Percentiles rank a stretch among this genome's conserved stretches.
These are phyloP conservation scores for Trachelus iudaicus DNA, from an alignment of 2,888 invertebrate genomes.

Conservation along the genomic window DNA sequence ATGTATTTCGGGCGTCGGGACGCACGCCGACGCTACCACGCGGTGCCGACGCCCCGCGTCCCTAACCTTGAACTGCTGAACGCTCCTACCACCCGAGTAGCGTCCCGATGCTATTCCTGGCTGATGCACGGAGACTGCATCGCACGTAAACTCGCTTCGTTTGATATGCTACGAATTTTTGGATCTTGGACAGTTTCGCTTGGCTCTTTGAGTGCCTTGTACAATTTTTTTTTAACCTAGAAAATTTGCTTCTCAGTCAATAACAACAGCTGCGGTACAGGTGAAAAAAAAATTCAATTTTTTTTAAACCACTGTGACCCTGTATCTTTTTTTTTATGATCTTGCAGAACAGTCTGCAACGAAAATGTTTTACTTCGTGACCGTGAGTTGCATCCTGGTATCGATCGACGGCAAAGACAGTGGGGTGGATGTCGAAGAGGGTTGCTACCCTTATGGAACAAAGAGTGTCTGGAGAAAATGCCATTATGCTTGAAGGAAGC, in stretches of 20 bases:
- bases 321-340: neutral
- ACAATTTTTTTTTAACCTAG: neutral
- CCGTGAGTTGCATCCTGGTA: constrained; percentile 36
- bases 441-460: constrained; percentile 44
- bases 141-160: neutral
- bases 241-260: neutral
- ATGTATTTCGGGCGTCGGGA: constrained; percentile 52
- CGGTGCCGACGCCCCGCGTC: constrained; percentile 35
- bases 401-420: constrained; percentile 43
- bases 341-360: neutral
- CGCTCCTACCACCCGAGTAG: constrained; percentile 10
- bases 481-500: neutral
- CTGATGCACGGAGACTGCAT: constrained; percentile 2
- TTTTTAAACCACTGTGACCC: neutral
- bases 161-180: neutral
- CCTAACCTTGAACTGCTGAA: constrained; percentile 63
- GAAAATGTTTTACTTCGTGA: constrained; percentile 28
- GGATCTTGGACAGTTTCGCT: neutral
- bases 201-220: neutral
- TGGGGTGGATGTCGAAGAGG: constrained; percentile 43
- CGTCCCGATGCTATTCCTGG: constrained; percentile 34
- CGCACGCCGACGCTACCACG: constrained; percentile 25
- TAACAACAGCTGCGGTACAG: neutral
- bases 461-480: constrained; percentile 44
- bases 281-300: neutral